Evolutionary conservation across 2,888 invertebrate genomes (phyloP), one percentile per base, ranked within the genome.

Genomic region (Hoplodrina blanda): DNA sequence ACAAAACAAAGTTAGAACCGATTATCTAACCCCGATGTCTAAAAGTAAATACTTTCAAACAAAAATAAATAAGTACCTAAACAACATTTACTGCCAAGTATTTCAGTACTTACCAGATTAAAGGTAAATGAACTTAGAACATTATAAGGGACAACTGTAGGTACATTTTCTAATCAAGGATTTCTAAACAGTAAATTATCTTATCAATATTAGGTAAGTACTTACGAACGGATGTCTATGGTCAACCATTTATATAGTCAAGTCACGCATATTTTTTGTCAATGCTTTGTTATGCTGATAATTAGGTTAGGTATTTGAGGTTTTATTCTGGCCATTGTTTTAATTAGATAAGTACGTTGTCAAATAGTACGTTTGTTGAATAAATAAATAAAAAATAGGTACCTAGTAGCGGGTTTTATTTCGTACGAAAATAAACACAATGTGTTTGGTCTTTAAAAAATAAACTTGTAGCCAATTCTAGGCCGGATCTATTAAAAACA

Each of bases 201-300:
- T 65, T 66, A 76, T 80, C 78, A 20, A 11, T 57, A 46, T n/a
- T n/a, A n/a, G n/a, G n/a, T n/a, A n/a, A n/a, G n/a, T n/a, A n/a
- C n/a, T 56, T 50, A 76, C 59, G 59, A 60, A 68, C 75, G 74
- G 75, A 76, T 74, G 80, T 76, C 62, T 78, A 54, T 74, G 74
- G 80, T 76, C 74, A 74, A 61, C 75, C 60, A 79, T 63, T 19
- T 25, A 37, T 25, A 37, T 55, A 73, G 37, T n/a, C 57, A 59
- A 59, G 25, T 68, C 50, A 72, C 25, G 55, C n/a, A 44, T 54
- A 25, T 75, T 49, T 65, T 60, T 52, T 59, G 17, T 68, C 30
- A 63, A 17, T 13, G 17, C 8, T 20, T 46, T 59, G 41, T 19
- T 44, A 30, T 54, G 6, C 41, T 72, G 33, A 62, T 55, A 54